Conservation (phyloP, 2,888 invertebrate species). For the Drosophila pseudotakahashii region DNA sequence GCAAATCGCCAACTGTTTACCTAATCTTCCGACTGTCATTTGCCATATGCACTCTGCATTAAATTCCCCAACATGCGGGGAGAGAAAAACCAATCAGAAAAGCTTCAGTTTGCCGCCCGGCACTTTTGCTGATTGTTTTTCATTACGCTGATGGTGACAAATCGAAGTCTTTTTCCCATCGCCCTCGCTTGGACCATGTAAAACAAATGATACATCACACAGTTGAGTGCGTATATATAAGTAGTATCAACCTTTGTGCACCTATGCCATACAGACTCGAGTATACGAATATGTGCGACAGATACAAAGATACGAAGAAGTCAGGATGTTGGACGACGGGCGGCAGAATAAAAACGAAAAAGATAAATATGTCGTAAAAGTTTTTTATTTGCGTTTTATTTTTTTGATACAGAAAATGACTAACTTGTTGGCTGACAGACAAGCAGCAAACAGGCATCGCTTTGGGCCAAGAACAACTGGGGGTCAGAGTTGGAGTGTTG, state of each 20-base stretch:
- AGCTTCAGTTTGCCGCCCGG: slow-evolving; percentile 56
- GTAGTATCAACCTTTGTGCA: slow-evolving; percentile 62
- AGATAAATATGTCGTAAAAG: slow-evolving; percentile 80
- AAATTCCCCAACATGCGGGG: slow-evolving; percentile 16
- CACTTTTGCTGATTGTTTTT: slow-evolving; percentile 73
- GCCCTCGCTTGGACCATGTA: slow-evolving; percentile 63
- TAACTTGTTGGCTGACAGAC: slow-evolving; percentile 73
- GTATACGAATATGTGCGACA: too few relatives aligned
- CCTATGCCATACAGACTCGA: slow-evolving; percentile 23
- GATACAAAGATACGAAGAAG: slow-evolving; percentile 44
- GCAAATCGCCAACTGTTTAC: slow-evolving; percentile 43
- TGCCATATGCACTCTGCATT: slow-evolving; percentile 38
- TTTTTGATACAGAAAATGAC: slow-evolving; percentile 78
- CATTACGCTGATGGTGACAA: slow-evolving; percentile 77
- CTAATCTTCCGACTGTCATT: slow-evolving; percentile 49
- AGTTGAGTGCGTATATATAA: slow-evolving; percentile 47
- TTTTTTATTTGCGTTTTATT: slow-evolving; percentile 80
- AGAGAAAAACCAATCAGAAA: slow-evolving; percentile 65
- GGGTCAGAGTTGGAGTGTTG: background rate
- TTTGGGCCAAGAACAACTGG: slow-evolving; percentile 23
- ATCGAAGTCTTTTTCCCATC: slow-evolving; percentile 57
- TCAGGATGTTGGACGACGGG: slow-evolving; percentile 50
- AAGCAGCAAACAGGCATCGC: slow-evolving; percentile 48
- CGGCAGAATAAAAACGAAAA: slow-evolving; percentile 53
- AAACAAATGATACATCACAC: slow-evolving; percentile 76